Base-by-base conservation (phyloP, 2,888 invertebrate species). In the Zootermopsis nevadensis region DNA sequence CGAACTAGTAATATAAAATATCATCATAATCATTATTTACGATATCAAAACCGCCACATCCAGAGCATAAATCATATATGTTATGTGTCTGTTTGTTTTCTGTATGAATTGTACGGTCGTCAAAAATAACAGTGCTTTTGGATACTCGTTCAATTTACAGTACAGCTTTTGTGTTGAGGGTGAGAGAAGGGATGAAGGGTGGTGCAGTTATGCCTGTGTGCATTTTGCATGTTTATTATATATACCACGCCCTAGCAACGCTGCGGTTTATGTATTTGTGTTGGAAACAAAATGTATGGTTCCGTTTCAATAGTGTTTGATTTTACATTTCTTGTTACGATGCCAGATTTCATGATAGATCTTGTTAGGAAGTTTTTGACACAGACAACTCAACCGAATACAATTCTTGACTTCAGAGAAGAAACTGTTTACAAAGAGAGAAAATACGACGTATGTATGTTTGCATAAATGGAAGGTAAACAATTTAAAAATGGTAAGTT, bases 81-180 rank as follows among this genome's bases (percentile, higher is more conserved):
- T 76, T 35, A n/a, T n/a, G 76, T 24, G 38, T n/a, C n/a, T 24
- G 33, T 48, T 76, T 76, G 38, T 76, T 76, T 27, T 76, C 42
- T 76, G 42, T 76, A 76, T 27, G 76, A 27, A 76, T 76, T 76
- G 76, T 76, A 27, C n/a, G 42, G 76, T 42, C 76, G 76, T 76
- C 76, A 42, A 76, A 76, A 76, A 76, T 76, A 48, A 76, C 76
- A 76, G 38, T 30, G 48, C 30, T 10, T 76, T 27, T 42, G 76
- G 76, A 76, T 42, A 48, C 42, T 4, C 76, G 22, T 27, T 42
- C 48, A 76, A 76, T 76, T 76, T 76, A 76, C 27, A 76, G 27
- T 48, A 76, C n/a, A 42, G 76, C 42, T 15, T 55, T 6, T 55
- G 60, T 60, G 60, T 60, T 6, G 27, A 2, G n/a, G 60, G 15